Base-by-base conservation (phyloP, 2,888 invertebrate species). In the Venustoraphidia nigricollis region DNA sequence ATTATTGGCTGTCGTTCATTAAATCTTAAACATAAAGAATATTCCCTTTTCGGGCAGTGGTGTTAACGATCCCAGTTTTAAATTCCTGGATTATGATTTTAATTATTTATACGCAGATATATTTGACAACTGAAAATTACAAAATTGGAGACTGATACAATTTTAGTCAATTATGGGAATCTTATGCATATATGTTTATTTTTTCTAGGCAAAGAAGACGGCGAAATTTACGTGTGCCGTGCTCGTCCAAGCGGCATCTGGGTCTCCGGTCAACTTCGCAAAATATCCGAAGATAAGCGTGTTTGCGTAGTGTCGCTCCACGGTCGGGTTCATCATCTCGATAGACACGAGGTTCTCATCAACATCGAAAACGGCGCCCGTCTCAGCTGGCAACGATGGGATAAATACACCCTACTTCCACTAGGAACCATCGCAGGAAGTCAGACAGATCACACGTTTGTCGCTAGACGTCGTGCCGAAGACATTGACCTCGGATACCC, bases 321-420 rank as follows among this genome's bases (percentile, higher is more conserved):
- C 53, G 72, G 73, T 17, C 74, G 67, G 55, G 76, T 71, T 34
- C 73, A 75, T 56, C 68, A 71, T 48, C 68, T 68, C 44, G 63
- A 72, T 37, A 62, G 64, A 46, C 84, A 83, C 62, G 84, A 88
- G 61, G 73, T 88, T 34, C 69, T 89, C 45, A 77, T 85, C 61
- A 89, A 87, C 62, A 76, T 80, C 52, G 87, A 87, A 56, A 79
- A 79, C 54, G 80, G 86, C 50, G 85, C 83, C 1, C 72, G 83
- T 49, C 71, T 89, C 41, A 76, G 74, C 52, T 91, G 91, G 90
- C 73, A 73, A 41, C 66, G 72, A n/a, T 87, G 88, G 82, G 71
- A 74, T 53, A 82, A 80, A 62, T 86, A 79, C 60, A 71, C 71
- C 2, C 62, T 68, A 10, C 73, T 77, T 51, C 82, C 83, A 0